Evolutionary conservation across 1,140 invertebrate species (phyloP).

Genomic region (Drosophila azteca): DNA sequence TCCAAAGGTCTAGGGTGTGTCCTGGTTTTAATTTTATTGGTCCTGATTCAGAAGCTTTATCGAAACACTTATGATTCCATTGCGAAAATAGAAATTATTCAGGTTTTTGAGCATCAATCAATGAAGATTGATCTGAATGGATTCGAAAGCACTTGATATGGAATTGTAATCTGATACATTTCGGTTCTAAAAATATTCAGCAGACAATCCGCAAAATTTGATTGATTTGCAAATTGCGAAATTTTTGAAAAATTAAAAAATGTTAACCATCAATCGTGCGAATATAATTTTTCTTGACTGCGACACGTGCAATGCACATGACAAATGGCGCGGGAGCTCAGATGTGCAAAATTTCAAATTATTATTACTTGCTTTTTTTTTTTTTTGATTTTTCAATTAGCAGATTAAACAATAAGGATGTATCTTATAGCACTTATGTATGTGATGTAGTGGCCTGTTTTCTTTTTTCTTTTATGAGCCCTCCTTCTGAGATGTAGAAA

Average conservation of each 20-base stretch:
- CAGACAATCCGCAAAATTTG: constrained; percentile 51
- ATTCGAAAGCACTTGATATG: neutral
- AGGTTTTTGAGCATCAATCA: neutral
- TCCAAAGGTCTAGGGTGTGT: too few species aligned
- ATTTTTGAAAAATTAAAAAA: constrained; percentile 52
- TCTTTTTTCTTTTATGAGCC: too few species aligned
- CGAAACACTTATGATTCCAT: too few species aligned
- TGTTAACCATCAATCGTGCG: constrained; percentile 17
- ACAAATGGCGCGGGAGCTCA: constrained; percentile 54
- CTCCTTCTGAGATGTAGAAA: too few species aligned
- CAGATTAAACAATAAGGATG: constrained; percentile 19
- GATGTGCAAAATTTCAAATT: constrained; percentile 36
- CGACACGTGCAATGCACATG: constrained; percentile 55
- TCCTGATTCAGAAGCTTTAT: too few species aligned
- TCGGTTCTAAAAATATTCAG: neutral
- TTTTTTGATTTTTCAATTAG: constrained; percentile 49
- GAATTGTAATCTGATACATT: constrained; percentile 9
- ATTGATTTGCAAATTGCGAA: constrained; percentile 51
- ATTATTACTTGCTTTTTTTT: neutral
- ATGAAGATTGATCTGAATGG: neutral
- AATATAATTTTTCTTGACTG: constrained; percentile 10
- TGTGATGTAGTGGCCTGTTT: too few species aligned
- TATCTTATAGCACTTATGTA: too few species aligned
- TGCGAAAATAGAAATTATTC: too few species aligned
- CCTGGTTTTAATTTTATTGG: too few species aligned